Conservation (phyloP, 2,888 invertebrate genomes). For the Mystacides longicornis region DNA sequence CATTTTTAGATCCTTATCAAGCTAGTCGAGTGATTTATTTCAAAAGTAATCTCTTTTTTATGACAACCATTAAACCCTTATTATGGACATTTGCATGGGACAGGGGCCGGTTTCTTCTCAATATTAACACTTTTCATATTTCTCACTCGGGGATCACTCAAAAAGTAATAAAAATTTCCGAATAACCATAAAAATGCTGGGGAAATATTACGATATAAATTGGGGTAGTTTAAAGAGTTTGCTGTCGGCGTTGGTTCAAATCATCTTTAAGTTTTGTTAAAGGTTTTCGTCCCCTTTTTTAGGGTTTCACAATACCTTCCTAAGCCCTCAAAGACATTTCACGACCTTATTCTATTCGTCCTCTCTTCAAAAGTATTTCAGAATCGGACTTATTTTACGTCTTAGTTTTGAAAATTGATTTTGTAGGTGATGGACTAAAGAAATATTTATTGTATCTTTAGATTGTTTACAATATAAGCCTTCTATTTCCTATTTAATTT, state of each 20-base stretch:
- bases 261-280: not conserved
- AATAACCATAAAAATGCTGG: not conserved
- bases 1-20: no score
- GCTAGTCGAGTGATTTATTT: not conserved
- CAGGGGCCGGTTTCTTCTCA: not conserved
- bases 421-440: no score
- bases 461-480: no score
- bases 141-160: constrained; percentile 1
- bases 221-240: not conserved
- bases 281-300: not conserved
- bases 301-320: constrained; percentile 3
- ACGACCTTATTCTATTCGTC: not conserved
- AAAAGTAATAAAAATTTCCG: not conserved
- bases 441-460: no score
- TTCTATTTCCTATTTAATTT: no score
- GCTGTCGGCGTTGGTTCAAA: not conserved
- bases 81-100: not conserved
- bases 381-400: no score
- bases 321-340: constrained; percentile 2
- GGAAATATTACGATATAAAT: not conserved
- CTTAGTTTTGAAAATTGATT: no score
- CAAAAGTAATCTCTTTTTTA: not conserved
- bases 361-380: not conserved
- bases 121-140: constrained; percentile 1
- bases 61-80: not conserved